Evolutionary conservation across 2,113 vertebrate genomes (phyloP), one percentile per base, ranked within the genome.

Genomic region (Colinus virginianus): DNA sequence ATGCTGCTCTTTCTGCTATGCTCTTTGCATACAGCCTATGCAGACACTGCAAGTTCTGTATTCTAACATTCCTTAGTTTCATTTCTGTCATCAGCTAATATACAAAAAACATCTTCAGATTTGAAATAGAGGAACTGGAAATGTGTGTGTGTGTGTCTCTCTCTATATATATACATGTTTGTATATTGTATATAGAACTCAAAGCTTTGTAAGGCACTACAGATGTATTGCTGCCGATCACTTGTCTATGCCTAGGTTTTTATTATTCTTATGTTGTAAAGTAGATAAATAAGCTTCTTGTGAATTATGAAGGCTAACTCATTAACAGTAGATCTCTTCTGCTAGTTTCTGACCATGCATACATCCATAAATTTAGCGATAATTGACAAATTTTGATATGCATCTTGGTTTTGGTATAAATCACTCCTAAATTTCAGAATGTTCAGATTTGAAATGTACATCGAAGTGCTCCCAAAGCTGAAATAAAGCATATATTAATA

Each of bases 91-190:
- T 22, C 21, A 58, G 11, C 13, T 70, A 34, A 38, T 59, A 78
- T 85, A 43, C 13, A 68, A 69, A 86, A 86, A 87, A 46, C 43
- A 8, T 48, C 30, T 64, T 77, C 55, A 64, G 34, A 48, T 68
- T 71, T 90, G 67, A 87, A 84, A 58, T 3, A 63, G 59, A 62
- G 28, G 22, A 81, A 63, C 18, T 40, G 25, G 68, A 87, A 87
- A 69, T 48, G 7, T 36, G 36, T 36, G 36, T 36, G 36, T 36
- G 36, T 36, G 36, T 36, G 7, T n/a, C n/a, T n/a, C n/a, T n/a
- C n/a, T n/a, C n/a, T 36, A 36, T 36, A 36, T 36, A 36, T 36
- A 36, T 36, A 36, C 8, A 36, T 36, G 7, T 36, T 3, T 36
- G 7, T 36, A 36, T 36, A 36, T 36, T 36, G 7, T 36, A 36